phyloP scores from a whole-genome alignment of 2,797 vertebrate genomes.

The Helostoma temminkii region DNA sequence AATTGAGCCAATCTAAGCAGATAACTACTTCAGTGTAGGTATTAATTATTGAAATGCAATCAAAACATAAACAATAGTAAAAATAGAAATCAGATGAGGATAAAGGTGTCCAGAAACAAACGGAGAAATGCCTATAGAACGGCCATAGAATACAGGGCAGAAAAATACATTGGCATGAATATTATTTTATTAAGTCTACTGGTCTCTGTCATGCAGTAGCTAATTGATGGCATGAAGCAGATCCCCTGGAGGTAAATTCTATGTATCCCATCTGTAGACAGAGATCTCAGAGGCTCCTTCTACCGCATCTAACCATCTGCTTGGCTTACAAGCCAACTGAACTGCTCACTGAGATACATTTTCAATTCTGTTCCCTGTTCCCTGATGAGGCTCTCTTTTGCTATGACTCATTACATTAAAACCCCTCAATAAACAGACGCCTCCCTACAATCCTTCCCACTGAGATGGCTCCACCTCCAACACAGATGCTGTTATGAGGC shows the following conservation, averaged over 20 bases:
- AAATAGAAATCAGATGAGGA: constrained; percentile 24
- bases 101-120: background rate
- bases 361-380: constrained; percentile 66
- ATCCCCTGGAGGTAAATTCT: constrained; percentile 51
- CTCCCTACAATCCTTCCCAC: constrained; percentile 23
- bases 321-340: constrained; percentile 73
- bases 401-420: constrained; percentile 71
- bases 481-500: constrained; percentile 25
- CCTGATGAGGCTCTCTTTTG: constrained; percentile 62
- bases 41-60: constrained; percentile 20
- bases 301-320: constrained; percentile 75
- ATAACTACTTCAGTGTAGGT: background rate
- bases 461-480: constrained; percentile 44
- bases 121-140: background rate
- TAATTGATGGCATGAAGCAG: constrained; percentile 65
- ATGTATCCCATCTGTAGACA: constrained; percentile 64
- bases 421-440: constrained; percentile 64
- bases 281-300: constrained; percentile 68
- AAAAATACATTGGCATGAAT: constrained; percentile 37
- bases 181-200: constrained; percentile 47
- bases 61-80: background rate
- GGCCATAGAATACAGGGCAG: background rate
- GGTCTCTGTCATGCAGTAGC: constrained; percentile 45
- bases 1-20: background rate
- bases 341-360: constrained; percentile 63